Conservation (phyloP, 1,140 invertebrate species). For the Zelostemma sp. region DNA sequence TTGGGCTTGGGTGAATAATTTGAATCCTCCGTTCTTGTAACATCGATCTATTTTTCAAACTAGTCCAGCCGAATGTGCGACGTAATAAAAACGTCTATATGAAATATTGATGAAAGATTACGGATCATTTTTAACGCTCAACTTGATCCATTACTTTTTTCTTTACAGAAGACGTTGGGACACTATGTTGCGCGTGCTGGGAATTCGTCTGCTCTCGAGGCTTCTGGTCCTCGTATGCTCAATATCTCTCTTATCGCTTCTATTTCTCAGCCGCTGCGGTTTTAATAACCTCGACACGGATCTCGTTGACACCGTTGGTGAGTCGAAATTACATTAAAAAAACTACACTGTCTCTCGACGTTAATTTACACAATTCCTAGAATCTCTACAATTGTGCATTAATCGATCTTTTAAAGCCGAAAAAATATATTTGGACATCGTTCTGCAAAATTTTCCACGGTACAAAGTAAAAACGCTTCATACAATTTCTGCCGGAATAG, state of each 20-base stretch:
- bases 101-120: too few relatives aligned
- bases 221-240: constrained; percentile 72
- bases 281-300: constrained; percentile 64
- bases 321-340: constrained; percentile 51
- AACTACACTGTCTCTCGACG: too few relatives aligned
- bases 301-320: constrained; percentile 60
- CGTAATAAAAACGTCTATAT: not conserved
- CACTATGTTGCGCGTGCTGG: constrained; percentile 70
- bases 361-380: too few relatives aligned
- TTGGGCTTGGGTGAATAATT: not conserved
- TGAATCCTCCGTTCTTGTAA: not conserved
- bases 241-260: constrained; percentile 70
- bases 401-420: too few relatives aligned
- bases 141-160: constrained; percentile 21
- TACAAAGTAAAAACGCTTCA: too few relatives aligned
- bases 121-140: constrained; percentile 17
- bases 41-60: too few relatives aligned
- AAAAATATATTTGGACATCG: too few relatives aligned
- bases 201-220: constrained; percentile 72
- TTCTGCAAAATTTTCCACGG: too few relatives aligned
- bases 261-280: constrained; percentile 72
- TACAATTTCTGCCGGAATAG: too few relatives aligned
- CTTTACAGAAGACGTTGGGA: constrained; percentile 64
- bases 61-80: too few relatives aligned
- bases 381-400: too few relatives aligned